A percentile compares a stretch with the other conserved stretches of the same genome.
These are phyloP conservation scores for Picus viridis DNA, from an alignment of 2,797 vertebrate species.

Conservation along the genomic window DNA sequence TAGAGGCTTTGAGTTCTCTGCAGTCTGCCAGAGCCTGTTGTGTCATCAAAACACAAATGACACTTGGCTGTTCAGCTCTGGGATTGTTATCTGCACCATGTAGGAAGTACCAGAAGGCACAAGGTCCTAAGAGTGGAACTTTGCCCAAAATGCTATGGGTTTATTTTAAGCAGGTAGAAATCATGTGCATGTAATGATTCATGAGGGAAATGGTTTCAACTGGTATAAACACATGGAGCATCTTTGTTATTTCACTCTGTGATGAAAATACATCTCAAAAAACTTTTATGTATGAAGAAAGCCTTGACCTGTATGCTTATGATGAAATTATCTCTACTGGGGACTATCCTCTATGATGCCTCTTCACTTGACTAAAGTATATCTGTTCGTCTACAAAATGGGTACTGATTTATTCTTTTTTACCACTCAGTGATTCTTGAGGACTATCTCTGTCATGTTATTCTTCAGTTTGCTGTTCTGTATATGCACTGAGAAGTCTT, in stretches of 20 bases:
- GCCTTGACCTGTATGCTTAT: background rate
- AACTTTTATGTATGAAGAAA: background rate
- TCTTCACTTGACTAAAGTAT: background rate
- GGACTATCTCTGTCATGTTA: background rate
- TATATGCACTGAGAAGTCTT: background rate
- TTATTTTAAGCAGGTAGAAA: slow-evolving; percentile 26
- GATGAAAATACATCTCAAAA: background rate
- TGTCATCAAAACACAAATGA: background rate
- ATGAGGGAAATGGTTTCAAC: background rate
- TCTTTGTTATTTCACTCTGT: background rate
- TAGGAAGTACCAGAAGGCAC: background rate
- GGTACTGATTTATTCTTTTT: background rate
- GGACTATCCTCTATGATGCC: background rate
- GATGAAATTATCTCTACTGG: background rate
- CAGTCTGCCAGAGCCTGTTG: slow-evolving; percentile 14
- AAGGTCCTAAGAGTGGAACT: background rate
- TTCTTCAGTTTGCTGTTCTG: background rate
- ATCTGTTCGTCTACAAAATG: background rate
- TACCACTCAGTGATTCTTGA: background rate
- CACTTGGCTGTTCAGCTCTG: background rate
- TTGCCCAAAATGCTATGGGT: background rate
- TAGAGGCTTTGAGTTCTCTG: background rate
- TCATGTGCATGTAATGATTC: background rate
- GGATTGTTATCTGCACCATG: background rate
- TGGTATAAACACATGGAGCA: background rate